Base-by-base conservation (phyloP, 2,113 vertebrate genomes). In the Neofelis nebulosa region DNA sequence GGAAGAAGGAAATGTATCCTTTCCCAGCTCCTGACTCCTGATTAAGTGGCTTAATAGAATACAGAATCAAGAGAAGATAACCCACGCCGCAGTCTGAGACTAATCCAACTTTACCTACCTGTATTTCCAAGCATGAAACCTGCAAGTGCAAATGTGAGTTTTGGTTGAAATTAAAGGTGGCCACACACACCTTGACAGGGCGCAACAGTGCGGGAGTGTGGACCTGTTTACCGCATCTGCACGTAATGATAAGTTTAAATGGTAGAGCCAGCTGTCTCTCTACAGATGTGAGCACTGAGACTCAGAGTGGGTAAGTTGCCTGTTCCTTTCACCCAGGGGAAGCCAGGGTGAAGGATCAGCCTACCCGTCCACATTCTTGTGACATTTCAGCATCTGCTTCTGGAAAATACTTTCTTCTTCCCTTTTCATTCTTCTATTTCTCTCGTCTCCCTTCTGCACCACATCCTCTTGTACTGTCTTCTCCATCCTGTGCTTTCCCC, bases 391-490 rank as follows among this genome's bases (percentile, higher is more conserved):
- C 25, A 52, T 7, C 23, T 61, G 16, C 65, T 73, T 71, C 33
- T 19, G 16, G 52, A 45, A 86, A 86, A 81, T 11, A 33, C 3
- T 52, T 73, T 86, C 36, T 61, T 25, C 38, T n/a, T 23, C 29
- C 6, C n/a, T 76, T 19, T 36, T 66, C 7, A 21, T 29, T 15
- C 66, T 82, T 86, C 27, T n/a, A 2, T 23, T 31, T 88, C 38
- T 18, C n/a, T 55, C 33, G 9, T 38, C 16, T 78, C 6, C 27
- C 4, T 84, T 45, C 29, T 48, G 1, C 5, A 57, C 29, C 33
- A 25, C 0, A 2, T 4, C 7, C 10, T 85, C 5, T 31, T 36
- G 1, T 12, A 25, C 55, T 7, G 0, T 27, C 14, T 33, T 71
- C n/a, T 84, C 55, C 85, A 10, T 73, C 52, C 63, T 61, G 36